Evolutionary conservation across 2,888 invertebrate genomes (phyloP).

Genomic region (Pristionchus japonicus): DNA sequence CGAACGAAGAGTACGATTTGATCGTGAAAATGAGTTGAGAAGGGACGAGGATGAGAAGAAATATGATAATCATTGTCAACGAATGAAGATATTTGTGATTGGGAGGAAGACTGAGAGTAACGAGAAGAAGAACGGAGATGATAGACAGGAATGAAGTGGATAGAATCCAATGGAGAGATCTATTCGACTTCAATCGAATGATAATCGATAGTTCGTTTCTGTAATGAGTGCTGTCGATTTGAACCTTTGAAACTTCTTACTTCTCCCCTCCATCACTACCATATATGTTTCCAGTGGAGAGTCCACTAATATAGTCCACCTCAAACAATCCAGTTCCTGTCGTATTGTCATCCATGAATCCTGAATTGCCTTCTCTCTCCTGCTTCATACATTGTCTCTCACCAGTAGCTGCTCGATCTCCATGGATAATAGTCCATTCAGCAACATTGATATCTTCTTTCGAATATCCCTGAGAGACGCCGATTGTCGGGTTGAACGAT

Average conservation of each 20-base stretch:
- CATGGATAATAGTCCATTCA: background rate
- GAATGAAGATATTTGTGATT: background rate
- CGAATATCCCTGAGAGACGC: background rate
- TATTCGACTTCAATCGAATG: background rate
- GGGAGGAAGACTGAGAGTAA: background rate
- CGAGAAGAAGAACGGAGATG: background rate
- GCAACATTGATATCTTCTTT: background rate
- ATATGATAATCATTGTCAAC: background rate
- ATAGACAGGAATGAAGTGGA: background rate
- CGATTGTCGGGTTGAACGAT: too few species aligned
- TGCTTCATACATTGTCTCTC: too few species aligned
- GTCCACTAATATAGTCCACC: background rate
- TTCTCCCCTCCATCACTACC: background rate
- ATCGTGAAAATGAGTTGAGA: background rate
- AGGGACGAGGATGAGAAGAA: background rate
- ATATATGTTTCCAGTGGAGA: background rate
- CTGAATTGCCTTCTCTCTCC: background rate
- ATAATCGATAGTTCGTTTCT: background rate
- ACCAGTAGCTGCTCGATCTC: background rate
- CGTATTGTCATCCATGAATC: constrained; percentile 16
- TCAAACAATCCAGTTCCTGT: background rate
- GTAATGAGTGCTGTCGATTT: background rate
- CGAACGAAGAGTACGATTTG: background rate
- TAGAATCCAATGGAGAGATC: background rate
- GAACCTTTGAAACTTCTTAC: background rate